Base-by-base conservation (phyloP, 2,113 vertebrate species). In the Petrocephalus microphthalmus region DNA sequence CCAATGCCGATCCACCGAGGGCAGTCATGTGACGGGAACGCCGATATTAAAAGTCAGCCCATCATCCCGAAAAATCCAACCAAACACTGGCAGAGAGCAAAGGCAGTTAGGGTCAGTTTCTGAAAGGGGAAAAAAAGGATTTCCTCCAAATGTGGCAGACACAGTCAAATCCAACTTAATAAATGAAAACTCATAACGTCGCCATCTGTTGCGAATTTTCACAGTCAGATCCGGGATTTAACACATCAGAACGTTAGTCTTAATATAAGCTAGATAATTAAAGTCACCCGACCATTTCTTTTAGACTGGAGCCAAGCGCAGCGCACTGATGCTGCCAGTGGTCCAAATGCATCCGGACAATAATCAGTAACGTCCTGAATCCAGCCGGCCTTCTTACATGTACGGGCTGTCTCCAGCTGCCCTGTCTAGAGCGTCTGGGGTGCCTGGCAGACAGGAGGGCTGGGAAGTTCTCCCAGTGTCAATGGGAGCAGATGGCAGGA, bases 401-500 rank as follows among this genome's bases (percentile, higher is more conserved):
- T 89, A 83, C 29, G n/a, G n/a, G 11, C 57, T 42, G 84, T 78
- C 60, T 88, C 57, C 29, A 49, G 83, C 83, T 71, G 88, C 83
- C 60, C 57, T 25, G 60, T 20, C 87, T 51, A 37, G 47, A 33
- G 67, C 49, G 37, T 78, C 88, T 86, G 60, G 29, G 47, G 45
- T 20, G 42, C 37, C 42, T 86, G 81, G 86, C 52, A 45, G 37
- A n/a, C 67, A 57, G 33, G 78, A 89, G 87, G 25, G 81, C 84
- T 57, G 45, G 54, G 87, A 56, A 83, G 60, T 52, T 45, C 87
- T 87, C 87, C 87, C 81, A 52, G 37, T 53, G 85, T 83, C 84
- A 88, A 89, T 87, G 74, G 87, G 56, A 90, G 89, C 90, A 90
- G 90, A 90, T 90, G 90, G 89, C 86, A 42, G 85, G 87, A 49